Conservation (phyloP, 2,113 vertebrate genomes). For the Amblyopsis rosae region DNA sequence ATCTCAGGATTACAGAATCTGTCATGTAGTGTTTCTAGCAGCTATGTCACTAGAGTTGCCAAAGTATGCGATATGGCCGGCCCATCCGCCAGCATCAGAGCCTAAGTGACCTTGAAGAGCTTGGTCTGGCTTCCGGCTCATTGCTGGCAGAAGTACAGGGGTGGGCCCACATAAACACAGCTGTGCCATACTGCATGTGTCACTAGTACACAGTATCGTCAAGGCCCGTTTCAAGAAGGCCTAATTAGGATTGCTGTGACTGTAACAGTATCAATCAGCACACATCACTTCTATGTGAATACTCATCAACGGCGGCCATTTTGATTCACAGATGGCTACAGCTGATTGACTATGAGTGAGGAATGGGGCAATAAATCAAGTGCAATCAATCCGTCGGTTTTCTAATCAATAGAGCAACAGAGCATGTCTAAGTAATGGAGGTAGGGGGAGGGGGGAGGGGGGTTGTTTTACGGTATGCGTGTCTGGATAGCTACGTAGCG, state of each 20-base stretch:
- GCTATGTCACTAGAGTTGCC: slow-evolving; percentile 5
- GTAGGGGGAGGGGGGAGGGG: no score
- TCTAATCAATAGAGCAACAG: slow-evolving; percentile 21
- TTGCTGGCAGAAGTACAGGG: slow-evolving; percentile 16
- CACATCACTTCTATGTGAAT: background rate
- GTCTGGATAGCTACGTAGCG: background rate
- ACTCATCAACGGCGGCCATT: background rate
- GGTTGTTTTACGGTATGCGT: no score
- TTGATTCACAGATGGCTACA: background rate
- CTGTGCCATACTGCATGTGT: slow-evolving; percentile 35
- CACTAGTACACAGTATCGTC: slow-evolving; percentile 17
- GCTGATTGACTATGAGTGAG: background rate
- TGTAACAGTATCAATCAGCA: background rate
- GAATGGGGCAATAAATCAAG: background rate
- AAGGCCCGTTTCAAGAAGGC: background rate
- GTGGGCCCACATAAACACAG: slow-evolving; percentile 33
- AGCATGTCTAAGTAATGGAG: no score
- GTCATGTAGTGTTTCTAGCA: slow-evolving; percentile 28
- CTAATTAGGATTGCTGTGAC: slow-evolving; percentile 6
- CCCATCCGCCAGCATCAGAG: slow-evolving; percentile 12
- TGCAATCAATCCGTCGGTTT: slow-evolving; percentile 5
- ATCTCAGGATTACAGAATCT: slow-evolving; percentile 22
- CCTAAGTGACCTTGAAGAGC: slow-evolving; percentile 43
- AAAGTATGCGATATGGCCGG: slow-evolving; percentile 21
- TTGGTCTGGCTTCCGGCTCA: slow-evolving; percentile 31